Percentiles rank a stretch among this genome's conserved stretches.
These are phyloP conservation scores for Scelioninae gen. 2 DNA, from an alignment of 2,888 invertebrate genomes.

Conservation along the genomic window DNA sequence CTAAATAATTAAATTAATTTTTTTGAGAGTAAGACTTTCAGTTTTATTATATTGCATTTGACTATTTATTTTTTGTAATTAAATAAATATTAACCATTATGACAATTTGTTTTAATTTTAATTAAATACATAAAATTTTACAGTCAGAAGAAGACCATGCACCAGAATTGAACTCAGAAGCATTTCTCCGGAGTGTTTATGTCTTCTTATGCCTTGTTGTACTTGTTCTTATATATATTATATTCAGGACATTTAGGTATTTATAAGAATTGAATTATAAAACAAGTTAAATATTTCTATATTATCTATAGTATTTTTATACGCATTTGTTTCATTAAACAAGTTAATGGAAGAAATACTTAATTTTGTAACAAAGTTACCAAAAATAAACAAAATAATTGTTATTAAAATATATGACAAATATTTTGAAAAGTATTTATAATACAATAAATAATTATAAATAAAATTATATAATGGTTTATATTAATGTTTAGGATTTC, in stretches of 20 bases:
- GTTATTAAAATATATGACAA: too few relatives aligned
- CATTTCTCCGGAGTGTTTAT: conserved; percentile 72
- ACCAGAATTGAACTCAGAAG: conserved; percentile 68
- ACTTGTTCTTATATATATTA: conserved; percentile 71
- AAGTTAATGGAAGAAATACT: too few relatives aligned
- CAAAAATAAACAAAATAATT: too few relatives aligned
- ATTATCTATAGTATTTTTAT: neutral
- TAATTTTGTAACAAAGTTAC: too few relatives aligned
- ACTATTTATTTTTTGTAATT: neutral
- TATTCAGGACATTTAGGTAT: conserved; percentile 71
- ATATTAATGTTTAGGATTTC: too few relatives aligned
- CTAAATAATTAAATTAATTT: too few relatives aligned
- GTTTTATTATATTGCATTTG: too few relatives aligned
- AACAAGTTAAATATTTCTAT: neutral
- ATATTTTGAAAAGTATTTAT: too few relatives aligned
- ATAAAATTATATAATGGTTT: too few relatives aligned
- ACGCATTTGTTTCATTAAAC: too few relatives aligned
- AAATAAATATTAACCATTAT: neutral
- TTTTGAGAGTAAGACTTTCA: too few relatives aligned
- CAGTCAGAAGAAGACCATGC: conserved; percentile 18
- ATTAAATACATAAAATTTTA: conserved; percentile 4
- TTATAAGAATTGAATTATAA: conserved; percentile 23
- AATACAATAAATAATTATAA: too few relatives aligned
- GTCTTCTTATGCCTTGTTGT: conserved; percentile 73
- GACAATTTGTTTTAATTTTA: neutral